Evolutionary conservation across 92 coral and sea anemone genomes (phyloP).

Genomic region (Metridium senile): DNA sequence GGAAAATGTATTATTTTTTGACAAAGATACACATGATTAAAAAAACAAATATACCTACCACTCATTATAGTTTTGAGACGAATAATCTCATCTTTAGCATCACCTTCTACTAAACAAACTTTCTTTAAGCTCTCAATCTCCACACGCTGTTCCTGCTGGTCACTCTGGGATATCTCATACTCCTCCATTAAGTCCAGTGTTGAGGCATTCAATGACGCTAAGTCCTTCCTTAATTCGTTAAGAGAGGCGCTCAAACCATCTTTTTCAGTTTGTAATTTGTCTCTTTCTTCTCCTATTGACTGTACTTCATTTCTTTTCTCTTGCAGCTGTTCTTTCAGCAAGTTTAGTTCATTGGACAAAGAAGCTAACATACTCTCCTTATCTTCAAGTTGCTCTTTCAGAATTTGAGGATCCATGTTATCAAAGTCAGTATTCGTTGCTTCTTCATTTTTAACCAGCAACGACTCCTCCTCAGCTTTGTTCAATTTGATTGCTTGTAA

Average conservation of each 20-base stretch:
- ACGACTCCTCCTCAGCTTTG: constrained; percentile 11
- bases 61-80: constrained; percentile 80
- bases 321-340: constrained; percentile 40
- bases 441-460: constrained; percentile 20
- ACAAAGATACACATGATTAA: too few relatives aligned
- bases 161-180: constrained; percentile 83
- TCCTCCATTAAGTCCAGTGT: constrained; percentile 96
- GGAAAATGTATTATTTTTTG: too few relatives aligned
- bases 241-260: constrained; percentile 63
- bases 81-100: constrained; percentile 76
- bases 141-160: constrained; percentile 82
- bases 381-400: constrained; percentile 46
- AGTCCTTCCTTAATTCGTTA: constrained; percentile 77
- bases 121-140: constrained; percentile 92
- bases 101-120: constrained; percentile 77
- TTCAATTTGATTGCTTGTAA: constrained; percentile 21
- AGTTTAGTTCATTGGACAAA: constrained; percentile 35
- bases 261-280: constrained; percentile 49
- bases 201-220: constrained; percentile 67
- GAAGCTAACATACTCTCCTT: constrained; percentile 27
- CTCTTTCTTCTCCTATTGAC: constrained; percentile 24
- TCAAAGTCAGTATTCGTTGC: neutral
- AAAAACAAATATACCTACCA: constrained; percentile 62
- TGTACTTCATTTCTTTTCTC: constrained; percentile 21
- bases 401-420: constrained; percentile 21